phyloP scores from a whole-genome alignment of 2,888 invertebrate species.

The Diploptera punctata region DNA sequence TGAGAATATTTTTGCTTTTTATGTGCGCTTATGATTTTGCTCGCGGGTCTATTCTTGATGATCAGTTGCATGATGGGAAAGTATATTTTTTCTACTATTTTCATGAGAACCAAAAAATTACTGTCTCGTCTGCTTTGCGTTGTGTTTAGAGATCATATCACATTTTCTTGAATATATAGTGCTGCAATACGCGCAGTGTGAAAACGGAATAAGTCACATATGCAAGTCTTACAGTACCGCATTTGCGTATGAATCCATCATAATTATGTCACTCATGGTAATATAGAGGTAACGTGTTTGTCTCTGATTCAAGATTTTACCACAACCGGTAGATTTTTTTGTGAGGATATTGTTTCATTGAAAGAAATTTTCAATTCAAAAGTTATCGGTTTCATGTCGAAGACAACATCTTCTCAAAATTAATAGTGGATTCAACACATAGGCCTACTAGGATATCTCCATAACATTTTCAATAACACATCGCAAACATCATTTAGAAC shows the following conservation, averaged over 20 bases:
- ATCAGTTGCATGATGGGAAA: conserved; percentile 25
- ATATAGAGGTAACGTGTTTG: no score
- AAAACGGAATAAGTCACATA: background rate
- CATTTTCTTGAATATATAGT: conserved; percentile 30
- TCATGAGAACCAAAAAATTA: conserved; percentile 28
- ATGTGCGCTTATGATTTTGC: conserved; percentile 12
- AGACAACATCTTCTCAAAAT: no score
- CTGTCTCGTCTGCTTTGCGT: conserved; percentile 20
- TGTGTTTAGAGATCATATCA: conserved; percentile 29
- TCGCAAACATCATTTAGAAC: no score
- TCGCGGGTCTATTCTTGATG: conserved; percentile 16
- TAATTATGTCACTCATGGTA: no score
- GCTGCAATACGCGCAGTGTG: background rate
- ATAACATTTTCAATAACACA: no score
- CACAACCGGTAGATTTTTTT: no score
- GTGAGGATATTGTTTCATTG: no score
- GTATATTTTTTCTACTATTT: conserved; percentile 8
- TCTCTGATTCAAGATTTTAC: no score
- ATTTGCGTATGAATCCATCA: background rate
- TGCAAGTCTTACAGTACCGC: background rate
- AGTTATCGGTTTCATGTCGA: no score
- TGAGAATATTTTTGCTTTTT: conserved; percentile 9
- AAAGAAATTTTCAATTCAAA: no score
- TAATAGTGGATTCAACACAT: no score
- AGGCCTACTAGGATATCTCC: no score